Percentiles rank a stretch among this genome's conserved stretches.
phyloP scores from a whole-genome alignment of 2,113 vertebrate species.

The Chroicocephalus ridibundus region DNA sequence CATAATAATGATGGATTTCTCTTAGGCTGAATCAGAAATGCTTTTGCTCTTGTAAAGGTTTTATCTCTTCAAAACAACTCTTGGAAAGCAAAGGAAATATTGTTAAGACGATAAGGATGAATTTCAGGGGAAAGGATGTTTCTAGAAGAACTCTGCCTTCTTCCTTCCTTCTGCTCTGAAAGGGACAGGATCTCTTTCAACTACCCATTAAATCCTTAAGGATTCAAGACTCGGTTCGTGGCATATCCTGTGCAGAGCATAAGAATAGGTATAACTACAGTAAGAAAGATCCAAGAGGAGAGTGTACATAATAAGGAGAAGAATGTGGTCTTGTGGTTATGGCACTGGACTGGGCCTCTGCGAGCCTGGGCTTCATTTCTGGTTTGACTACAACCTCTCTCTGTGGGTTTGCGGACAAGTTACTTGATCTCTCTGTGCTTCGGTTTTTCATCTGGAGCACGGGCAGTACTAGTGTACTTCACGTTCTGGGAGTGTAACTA shows the following conservation, averaged over 20 bases:
- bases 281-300: not conserved
- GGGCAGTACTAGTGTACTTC: not conserved
- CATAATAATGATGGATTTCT: not conserved
- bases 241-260: not conserved
- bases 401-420: not conserved
- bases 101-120: not conserved
- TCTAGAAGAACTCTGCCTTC: not conserved
- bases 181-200: not conserved
- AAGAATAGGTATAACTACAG: not conserved
- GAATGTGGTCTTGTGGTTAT: not conserved
- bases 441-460: not conserved
- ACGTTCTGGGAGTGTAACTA: not conserved
- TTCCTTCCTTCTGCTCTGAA: slow-evolving; percentile 41
- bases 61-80: slow-evolving; percentile 35
- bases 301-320: not conserved
- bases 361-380: not conserved
- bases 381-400: not conserved
- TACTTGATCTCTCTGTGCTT: not conserved
- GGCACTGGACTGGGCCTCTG: not conserved
- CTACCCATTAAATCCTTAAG: not conserved
- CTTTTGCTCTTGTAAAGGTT: not conserved
- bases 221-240: not conserved
- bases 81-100: slow-evolving; percentile 48
- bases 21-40: not conserved
- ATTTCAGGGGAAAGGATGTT: slow-evolving; percentile 15